phyloP scores from a whole-genome alignment of 2,113 vertebrate species.

The Phasianus colchicus region DNA sequence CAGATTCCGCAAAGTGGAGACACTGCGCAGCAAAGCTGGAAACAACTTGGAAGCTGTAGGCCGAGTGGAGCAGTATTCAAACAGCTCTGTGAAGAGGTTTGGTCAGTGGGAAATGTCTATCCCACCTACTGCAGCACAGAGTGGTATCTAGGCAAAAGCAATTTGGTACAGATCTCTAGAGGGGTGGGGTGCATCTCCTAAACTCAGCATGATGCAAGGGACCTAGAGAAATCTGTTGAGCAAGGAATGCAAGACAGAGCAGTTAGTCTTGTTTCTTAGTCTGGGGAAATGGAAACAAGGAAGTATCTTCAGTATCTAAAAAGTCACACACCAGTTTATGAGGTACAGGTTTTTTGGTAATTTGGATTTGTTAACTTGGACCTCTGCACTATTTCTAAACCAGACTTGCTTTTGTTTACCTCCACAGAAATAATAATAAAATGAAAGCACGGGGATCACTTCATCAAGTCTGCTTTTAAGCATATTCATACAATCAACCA shows the following conservation, averaged over 20 bases:
- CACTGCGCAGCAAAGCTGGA: background rate
- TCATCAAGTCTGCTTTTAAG: background rate
- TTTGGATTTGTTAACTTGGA: background rate
- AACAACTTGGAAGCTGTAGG: background rate
- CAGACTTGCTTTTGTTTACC: background rate
- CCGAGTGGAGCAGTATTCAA: too few relatives aligned
- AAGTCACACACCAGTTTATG: background rate
- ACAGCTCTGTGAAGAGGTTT: background rate
- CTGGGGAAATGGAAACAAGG: background rate
- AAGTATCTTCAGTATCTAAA: background rate
- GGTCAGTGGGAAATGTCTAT: background rate
- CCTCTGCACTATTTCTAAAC: background rate
- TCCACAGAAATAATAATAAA: background rate
- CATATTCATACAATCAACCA: background rate
- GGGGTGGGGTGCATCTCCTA: background rate
- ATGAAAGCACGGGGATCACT: background rate
- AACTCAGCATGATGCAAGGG: background rate
- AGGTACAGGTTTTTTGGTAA: background rate
- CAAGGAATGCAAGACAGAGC: background rate
- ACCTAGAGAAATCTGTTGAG: background rate
- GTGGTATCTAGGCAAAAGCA: background rate
- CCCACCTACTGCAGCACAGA: rapidly evolving
- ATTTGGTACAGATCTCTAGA: background rate
- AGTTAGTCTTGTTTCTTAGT: too few relatives aligned
- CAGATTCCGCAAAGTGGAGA: background rate